These are phyloP conservation scores for Meriones psammophilus DNA, from an alignment of 2,797 vertebrate genomes.

Conservation along the genomic window DNA sequence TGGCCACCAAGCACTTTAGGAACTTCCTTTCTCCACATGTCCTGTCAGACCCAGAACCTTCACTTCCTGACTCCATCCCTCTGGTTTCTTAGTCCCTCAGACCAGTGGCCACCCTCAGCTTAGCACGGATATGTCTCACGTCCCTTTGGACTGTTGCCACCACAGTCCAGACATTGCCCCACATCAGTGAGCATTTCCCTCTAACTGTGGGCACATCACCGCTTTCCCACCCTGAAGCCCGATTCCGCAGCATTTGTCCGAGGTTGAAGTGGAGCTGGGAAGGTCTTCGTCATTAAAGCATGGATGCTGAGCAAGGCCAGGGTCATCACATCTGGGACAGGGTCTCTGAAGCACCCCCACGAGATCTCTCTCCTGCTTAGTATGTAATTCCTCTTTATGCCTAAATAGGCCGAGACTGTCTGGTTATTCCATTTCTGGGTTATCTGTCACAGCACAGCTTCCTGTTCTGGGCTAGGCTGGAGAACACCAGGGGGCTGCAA, in stretches of 20 bases:
- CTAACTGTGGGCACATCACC: no score
- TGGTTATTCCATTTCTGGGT: not conserved
- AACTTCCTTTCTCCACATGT: not conserved
- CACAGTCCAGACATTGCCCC: not conserved
- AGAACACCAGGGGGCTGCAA: fast-evolving
- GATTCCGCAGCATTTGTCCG: no score
- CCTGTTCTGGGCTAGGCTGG: not conserved
- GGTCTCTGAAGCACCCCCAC: not conserved
- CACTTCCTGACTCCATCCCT: no score
- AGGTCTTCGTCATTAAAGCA: no score
- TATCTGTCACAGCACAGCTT: not conserved
- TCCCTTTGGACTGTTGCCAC: fast-evolving
- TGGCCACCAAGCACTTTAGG: not conserved
- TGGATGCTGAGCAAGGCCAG: no score
- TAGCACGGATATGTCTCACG: not conserved
- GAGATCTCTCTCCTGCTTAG: not conserved
- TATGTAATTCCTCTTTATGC: fast-evolving
- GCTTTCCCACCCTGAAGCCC: not conserved
- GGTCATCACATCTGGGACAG: not conserved
- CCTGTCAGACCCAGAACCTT: not conserved
- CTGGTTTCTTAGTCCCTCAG: not conserved
- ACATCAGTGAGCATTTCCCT: not conserved
- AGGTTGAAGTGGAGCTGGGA: not conserved
- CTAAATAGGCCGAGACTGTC: not conserved
- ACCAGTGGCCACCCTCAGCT: not conserved